These are phyloP conservation scores for Eubucco bourcierii DNA, from an alignment of 2,113 vertebrate species.

Conservation along the genomic window DNA sequence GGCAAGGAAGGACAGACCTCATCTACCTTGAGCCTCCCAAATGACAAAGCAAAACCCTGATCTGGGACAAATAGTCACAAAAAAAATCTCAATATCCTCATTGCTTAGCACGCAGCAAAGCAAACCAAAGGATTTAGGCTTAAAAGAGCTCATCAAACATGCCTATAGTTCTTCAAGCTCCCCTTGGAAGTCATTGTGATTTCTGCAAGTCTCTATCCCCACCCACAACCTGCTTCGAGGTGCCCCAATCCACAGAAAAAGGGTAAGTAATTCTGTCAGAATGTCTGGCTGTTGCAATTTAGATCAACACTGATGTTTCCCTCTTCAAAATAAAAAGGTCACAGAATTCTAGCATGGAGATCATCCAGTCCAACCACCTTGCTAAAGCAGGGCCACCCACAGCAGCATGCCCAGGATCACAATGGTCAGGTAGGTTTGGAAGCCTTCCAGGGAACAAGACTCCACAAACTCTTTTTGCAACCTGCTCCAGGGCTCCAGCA, in stretches of 20 bases:
- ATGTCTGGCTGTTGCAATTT: background rate
- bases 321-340: background rate
- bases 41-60: background rate
- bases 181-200: fast-evolving
- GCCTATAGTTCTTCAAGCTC: background rate
- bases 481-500: too few relatives aligned
- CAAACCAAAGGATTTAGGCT: background rate
- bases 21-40: background rate
- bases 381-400: too few relatives aligned
- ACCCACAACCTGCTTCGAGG: background rate
- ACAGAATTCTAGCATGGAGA: background rate
- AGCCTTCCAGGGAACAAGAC: too few relatives aligned
- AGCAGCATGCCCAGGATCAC: too few relatives aligned
- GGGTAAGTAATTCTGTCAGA: background rate
- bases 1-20: background rate
- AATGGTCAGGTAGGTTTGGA: too few relatives aligned
- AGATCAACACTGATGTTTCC: background rate
- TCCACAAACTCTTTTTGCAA: too few relatives aligned
- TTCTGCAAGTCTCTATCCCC: fast-evolving
- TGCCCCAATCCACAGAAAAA: background rate
- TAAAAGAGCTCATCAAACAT: background rate
- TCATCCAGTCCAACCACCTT: too few relatives aligned
- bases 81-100: background rate
- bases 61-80: background rate
- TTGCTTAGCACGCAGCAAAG: background rate